phyloP scores from a whole-genome alignment of 2,888 invertebrate genomes.

The Patella ulyssiponensis region DNA sequence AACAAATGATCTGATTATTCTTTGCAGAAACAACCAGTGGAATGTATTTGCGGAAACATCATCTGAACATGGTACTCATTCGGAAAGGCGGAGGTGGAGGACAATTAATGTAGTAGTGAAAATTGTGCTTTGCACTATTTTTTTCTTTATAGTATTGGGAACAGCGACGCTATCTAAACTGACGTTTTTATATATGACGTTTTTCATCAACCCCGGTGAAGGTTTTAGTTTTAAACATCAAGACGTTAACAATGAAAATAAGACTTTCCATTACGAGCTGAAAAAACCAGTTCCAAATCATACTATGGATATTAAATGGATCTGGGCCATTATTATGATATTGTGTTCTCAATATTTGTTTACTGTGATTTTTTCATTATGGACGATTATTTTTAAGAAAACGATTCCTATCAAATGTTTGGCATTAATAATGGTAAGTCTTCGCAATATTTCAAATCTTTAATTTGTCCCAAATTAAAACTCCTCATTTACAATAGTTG shows the following conservation, averaged over 20 bases:
- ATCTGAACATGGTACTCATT: constrained; percentile 13
- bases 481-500: too few species aligned
- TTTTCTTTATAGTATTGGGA: constrained; percentile 20
- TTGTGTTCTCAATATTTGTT: constrained; percentile 33
- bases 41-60: constrained; percentile 26
- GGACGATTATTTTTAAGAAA: constrained; percentile 35
- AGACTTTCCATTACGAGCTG: not conserved
- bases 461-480: too few species aligned
- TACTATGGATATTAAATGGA: constrained; percentile 29
- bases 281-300: not conserved
- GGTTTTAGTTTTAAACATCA: not conserved
- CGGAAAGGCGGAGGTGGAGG: constrained; percentile 22
- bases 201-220: constrained; percentile 18
- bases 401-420: not conserved
- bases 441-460: not conserved
- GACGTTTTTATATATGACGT: constrained; percentile 27
- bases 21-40: constrained; percentile 15
- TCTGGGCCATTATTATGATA: constrained; percentile 34
- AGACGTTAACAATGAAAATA: not conserved
- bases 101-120: constrained; percentile 18
- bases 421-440: constrained; percentile 16
- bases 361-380: constrained; percentile 22
- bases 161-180: constrained; percentile 26
- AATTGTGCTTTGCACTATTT: not conserved
- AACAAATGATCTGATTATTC: too few species aligned